These are phyloP conservation scores for Habropoda laboriosa DNA, from an alignment of 1,140 invertebrate species.

Conservation along the genomic window DNA sequence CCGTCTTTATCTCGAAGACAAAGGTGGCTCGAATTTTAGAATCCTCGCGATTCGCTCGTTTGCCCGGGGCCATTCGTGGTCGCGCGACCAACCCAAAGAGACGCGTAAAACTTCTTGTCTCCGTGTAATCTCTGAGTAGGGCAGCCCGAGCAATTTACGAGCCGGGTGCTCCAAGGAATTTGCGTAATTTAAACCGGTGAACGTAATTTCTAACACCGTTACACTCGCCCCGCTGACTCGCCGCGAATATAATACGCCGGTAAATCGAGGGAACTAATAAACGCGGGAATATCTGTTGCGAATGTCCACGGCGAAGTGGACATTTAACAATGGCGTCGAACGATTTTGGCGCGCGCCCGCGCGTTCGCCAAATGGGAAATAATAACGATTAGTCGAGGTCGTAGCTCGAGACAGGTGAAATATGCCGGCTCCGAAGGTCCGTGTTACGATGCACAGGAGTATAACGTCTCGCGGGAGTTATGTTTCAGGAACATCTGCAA, in stretches of 20 bases:
- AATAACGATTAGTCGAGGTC: slow-evolving; percentile 6
- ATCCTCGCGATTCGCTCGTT: no score
- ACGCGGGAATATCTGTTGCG: not conserved
- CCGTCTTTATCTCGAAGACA: not conserved
- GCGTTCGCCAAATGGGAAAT: not conserved
- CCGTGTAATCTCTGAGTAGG: not conserved
- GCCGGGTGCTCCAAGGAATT: not conserved
- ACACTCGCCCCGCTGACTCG: not conserved
- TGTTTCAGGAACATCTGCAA: slow-evolving; percentile 13
- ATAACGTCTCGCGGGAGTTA: slow-evolving; percentile 1
- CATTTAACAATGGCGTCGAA: not conserved
- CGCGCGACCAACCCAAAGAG: not conserved
- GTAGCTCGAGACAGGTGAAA: not conserved
- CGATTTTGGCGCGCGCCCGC: not conserved
- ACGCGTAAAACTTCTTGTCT: not conserved
- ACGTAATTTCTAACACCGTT: not conserved
- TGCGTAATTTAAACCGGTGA: not conserved
- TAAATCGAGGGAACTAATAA: not conserved
- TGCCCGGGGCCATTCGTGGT: no score
- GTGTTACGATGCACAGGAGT: not conserved
- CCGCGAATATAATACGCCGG: not conserved
- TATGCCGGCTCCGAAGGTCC: not conserved
- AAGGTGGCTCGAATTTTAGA: slow-evolving; percentile 1
- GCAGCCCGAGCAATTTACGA: not conserved
- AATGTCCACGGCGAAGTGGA: not conserved